phyloP scores from a whole-genome alignment of 1,140 invertebrate species.

The Heliothis subflexa region DNA sequence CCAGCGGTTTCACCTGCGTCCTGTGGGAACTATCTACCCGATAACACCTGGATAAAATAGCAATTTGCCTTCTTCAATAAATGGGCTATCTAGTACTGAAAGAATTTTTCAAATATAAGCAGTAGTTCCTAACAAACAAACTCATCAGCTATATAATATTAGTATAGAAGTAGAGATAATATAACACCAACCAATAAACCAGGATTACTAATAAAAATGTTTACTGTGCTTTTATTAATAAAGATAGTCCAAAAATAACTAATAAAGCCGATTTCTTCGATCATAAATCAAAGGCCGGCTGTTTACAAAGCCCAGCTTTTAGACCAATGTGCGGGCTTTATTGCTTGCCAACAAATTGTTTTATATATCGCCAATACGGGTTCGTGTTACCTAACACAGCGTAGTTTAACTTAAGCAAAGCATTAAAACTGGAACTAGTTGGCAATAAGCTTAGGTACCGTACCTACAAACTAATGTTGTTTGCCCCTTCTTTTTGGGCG shows the following conservation, averaged over 20 bases:
- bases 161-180: not conserved
- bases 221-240: conserved; percentile 27
- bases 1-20: no score
- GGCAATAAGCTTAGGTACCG: conserved; percentile 26
- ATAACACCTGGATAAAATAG: no score
- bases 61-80: no score
- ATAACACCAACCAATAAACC: not conserved
- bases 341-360: conserved; percentile 43
- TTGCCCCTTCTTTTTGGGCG: conserved; percentile 9
- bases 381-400: conserved; percentile 22
- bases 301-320: conserved; percentile 36
- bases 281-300: conserved; percentile 26
- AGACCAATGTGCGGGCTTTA: conserved; percentile 36
- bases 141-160: no score
- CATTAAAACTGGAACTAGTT: conserved; percentile 22
- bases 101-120: no score
- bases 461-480: conserved; percentile 28
- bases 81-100: no score
- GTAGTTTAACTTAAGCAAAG: conserved; percentile 33
- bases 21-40: no score
- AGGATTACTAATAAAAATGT: conserved; percentile 17
- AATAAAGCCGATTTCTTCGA: conserved; percentile 23
- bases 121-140: no score
- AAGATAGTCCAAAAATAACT: conserved; percentile 22
- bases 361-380: conserved; percentile 38